These are phyloP conservation scores for Craniophora ligustri DNA, from an alignment of 2,888 invertebrate species.

Conservation along the genomic window DNA sequence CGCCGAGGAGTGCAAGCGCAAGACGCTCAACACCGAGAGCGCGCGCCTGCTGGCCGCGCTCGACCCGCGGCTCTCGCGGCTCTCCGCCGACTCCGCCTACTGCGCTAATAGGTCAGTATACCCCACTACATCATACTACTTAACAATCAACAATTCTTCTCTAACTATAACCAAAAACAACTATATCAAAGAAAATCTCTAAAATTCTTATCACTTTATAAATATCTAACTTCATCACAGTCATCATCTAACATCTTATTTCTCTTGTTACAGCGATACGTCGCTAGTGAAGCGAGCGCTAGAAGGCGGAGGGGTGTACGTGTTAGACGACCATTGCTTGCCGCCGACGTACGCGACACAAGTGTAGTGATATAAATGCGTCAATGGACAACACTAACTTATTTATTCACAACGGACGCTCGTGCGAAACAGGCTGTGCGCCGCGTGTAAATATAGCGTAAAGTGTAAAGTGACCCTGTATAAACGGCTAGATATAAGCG, in stretches of 20 bases:
- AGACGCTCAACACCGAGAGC: constrained; percentile 94
- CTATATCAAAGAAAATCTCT: neutral
- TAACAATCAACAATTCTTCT: no score
- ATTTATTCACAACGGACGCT: constrained; percentile 77
- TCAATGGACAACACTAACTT: constrained; percentile 78
- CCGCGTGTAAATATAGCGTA: constrained; percentile 87
- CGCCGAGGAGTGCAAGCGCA: constrained; percentile 92
- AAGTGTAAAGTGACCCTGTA: constrained; percentile 87
- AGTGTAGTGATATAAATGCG: constrained; percentile 89
- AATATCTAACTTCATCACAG: neutral
- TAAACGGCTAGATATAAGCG: constrained; percentile 85
- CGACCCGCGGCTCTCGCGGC: constrained; percentile 80
- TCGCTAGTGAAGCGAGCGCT: constrained; percentile 91
- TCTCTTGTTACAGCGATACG: constrained; percentile 90
- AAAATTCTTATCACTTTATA: neutral
- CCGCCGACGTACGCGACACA: constrained; percentile 93
- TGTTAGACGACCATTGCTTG: constrained; percentile 93
- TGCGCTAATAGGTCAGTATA: constrained; percentile 83
- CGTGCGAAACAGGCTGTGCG: constrained; percentile 86
- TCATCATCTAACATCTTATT: constrained; percentile 45
- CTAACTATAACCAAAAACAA: no score
- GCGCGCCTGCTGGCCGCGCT: constrained; percentile 84
- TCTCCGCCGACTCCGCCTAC: constrained; percentile 83
- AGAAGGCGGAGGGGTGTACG: constrained; percentile 91
- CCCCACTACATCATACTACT: neutral